Evolutionary conservation across 2,113 vertebrate genomes (phyloP), one percentile per base, ranked within the genome.

Genomic region (Lepus americanus): DNA sequence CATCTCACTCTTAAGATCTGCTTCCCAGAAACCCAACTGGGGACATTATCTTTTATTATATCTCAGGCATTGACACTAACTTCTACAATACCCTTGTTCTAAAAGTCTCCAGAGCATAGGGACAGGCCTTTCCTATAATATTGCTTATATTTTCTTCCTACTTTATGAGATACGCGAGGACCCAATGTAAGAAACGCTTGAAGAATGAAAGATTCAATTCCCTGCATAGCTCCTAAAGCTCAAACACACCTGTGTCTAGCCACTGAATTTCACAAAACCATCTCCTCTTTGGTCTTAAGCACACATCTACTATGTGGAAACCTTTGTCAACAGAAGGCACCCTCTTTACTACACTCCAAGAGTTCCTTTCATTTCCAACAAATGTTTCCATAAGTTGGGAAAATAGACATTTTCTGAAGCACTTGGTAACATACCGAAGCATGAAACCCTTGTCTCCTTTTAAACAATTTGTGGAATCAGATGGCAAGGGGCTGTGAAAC

Each of bases 401-500:
- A 89, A 85, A 90, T 19, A 27, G 1, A n/a, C 61, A 74, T 79
- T 87, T 89, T 93, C 7, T 19, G 64, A 94, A 77, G 78, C 11
- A 70, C 25, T 76, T 87, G 49, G 39, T 94, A 92, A 92, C 81
- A 29, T 86, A 86, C 44, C 77, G 63, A 63, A 53, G 12, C 1
- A 17, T 74, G 51, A 94, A 92, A 74, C 31, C 82, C 19, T 23
- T 20, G 67, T 92, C 39, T 59, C 12, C 88, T 16, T 91, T 89
- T 51, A 59, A 59, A 59, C 55, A 92, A 63, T 72, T 16, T 70
- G 49, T 78, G 69, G 23, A 23, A 82, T 51, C n/a, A 83, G 77
- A 89, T 83, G 67, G 20, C 82, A 95, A 86, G 74, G 33, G 27
- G 9, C 25, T 96, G 77, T 92, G 67, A 94, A 96, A 70, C 44